phyloP scores from a whole-genome alignment of 2,797 vertebrate species.

The Danio choprae region DNA sequence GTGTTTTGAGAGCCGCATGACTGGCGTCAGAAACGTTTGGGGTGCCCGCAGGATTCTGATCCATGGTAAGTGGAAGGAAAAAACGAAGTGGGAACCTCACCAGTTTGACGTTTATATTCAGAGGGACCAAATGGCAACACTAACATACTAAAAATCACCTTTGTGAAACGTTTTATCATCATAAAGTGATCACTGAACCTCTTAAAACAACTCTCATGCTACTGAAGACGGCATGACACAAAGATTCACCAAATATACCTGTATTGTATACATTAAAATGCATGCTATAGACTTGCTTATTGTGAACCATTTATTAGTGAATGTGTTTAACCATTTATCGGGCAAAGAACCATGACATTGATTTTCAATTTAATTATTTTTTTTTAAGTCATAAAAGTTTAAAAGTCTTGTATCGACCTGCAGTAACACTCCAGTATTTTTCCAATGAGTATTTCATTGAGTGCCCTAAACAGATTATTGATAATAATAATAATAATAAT shows the following conservation, averaged over 20 bases:
- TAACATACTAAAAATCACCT: neutral
- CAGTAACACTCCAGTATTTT: too few relatives aligned
- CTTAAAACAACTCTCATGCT: neutral
- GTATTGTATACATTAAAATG: too few relatives aligned
- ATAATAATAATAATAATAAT: too few relatives aligned
- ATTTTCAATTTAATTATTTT: too few relatives aligned
- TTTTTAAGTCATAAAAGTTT: too few relatives aligned
- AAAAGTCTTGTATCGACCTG: too few relatives aligned
- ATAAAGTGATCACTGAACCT: neutral
- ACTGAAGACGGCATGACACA: neutral
- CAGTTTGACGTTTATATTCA: conserved; percentile 1
- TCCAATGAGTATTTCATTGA: too few relatives aligned
- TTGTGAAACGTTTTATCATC: neutral
- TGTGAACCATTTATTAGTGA: too few relatives aligned
- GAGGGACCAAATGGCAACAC: neutral
- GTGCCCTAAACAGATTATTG: too few relatives aligned
- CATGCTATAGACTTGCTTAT: neutral
- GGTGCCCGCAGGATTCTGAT: conserved; percentile 28
- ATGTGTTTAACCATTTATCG: too few relatives aligned
- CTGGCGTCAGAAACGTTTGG: conserved; percentile 54
- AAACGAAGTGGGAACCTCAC: neutral
- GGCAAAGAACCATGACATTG: too few relatives aligned
- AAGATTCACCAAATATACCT: neutral
- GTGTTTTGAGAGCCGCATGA: conserved; percentile 48
- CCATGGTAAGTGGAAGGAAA: conserved; percentile 9